Evolutionary conservation across 1,140 invertebrate genomes (phyloP).

Genomic region (Bombus fervidus): DNA sequence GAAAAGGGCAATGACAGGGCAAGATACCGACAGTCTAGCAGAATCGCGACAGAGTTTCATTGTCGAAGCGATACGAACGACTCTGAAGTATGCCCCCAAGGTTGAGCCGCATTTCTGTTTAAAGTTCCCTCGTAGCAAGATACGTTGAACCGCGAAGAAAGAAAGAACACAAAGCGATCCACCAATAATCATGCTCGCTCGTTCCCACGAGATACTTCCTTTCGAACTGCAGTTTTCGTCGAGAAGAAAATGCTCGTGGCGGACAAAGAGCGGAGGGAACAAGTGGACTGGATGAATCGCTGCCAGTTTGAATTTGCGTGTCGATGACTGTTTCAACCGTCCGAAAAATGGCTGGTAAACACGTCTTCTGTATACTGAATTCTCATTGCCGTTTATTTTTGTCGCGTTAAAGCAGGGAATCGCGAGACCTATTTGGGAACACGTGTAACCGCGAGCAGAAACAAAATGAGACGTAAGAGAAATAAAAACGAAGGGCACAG

Average conservation of each 20-base stretch:
- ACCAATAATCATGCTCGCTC: slow-evolving; percentile 26
- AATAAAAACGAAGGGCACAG: neutral
- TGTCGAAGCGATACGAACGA: neutral
- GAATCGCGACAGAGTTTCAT: slow-evolving; percentile 3
- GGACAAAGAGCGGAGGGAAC: neutral
- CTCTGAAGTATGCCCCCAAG: neutral
- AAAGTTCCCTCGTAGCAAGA: slow-evolving; percentile 5
- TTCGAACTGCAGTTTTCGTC: slow-evolving; percentile 2
- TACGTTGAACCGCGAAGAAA: neutral
- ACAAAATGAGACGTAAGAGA: neutral
- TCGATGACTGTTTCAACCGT: neutral
- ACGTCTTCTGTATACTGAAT: neutral
- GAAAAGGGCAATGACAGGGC: neutral
- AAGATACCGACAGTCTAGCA: no score
- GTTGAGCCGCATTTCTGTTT: slow-evolving; percentile 24
- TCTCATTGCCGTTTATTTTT: neutral
- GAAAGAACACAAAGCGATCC: slow-evolving; percentile 23
- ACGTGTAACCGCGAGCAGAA: neutral
- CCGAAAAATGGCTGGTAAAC: neutral
- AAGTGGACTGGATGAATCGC: neutral
- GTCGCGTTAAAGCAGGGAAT: neutral
- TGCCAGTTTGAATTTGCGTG: slow-evolving; percentile 10
- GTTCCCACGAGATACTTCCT: slow-evolving; percentile 10
- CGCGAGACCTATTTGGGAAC: neutral
- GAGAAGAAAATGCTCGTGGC: neutral